phyloP scores from a whole-genome alignment of 2,113 vertebrate species.

The Rhadina sibilatrix region DNA sequence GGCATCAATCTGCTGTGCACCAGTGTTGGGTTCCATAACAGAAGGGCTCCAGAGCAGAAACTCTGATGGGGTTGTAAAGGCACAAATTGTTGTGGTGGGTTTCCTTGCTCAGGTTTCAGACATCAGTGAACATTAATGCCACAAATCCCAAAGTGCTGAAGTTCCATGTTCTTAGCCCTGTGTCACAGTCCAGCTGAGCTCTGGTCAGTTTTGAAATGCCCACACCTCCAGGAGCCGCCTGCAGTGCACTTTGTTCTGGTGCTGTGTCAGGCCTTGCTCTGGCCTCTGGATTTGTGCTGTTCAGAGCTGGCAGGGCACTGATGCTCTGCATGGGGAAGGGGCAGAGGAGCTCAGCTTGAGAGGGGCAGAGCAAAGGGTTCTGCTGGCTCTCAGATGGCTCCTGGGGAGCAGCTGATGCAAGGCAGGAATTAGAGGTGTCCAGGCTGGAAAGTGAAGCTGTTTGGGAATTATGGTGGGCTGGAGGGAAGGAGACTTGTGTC shows the following conservation, averaged over 20 bases:
- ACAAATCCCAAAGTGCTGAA: not conserved
- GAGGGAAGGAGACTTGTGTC: not conserved
- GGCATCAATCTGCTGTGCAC: not conserved
- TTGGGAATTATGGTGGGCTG: not conserved
- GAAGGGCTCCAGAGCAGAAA: not conserved
- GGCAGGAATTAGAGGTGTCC: not conserved
- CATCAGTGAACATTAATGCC: not conserved
- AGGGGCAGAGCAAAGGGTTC: fast-evolving
- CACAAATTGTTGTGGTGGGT: not conserved
- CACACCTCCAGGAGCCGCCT: not conserved
- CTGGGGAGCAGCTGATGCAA: fast-evolving
- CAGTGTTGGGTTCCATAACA: not conserved
- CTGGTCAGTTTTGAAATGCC: not conserved
- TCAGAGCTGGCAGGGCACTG: fast-evolving
- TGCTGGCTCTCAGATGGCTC: not conserved
- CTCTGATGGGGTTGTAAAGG: not conserved
- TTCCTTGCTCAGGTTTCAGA: not conserved
- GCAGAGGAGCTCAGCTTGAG: not conserved
- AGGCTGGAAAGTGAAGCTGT: not conserved
- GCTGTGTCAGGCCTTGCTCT: not conserved
- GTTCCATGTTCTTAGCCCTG: not conserved
- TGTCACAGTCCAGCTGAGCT: not conserved
- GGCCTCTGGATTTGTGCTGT: not conserved
- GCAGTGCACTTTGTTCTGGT: not conserved
- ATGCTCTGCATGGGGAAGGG: not conserved